phyloP scores from a whole-genome alignment of 2,888 invertebrate species.

The Noctuana brunneofusca region DNA sequence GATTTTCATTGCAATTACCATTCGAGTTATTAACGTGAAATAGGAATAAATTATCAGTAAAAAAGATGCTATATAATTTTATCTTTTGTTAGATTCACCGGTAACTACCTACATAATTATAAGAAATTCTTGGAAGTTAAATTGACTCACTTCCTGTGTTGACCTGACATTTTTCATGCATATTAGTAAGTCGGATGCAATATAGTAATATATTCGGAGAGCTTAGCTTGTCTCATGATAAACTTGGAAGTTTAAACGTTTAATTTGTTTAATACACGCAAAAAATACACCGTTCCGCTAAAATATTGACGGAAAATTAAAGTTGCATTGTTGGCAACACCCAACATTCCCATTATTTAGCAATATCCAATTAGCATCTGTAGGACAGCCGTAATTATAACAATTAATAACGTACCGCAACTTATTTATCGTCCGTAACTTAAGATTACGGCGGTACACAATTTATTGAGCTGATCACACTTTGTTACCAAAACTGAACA shows the following conservation, averaged over 20 bases:
- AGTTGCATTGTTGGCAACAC: constrained; percentile 20
- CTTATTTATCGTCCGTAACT: constrained; percentile 35
- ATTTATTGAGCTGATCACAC: constrained; percentile 32
- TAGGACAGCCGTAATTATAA: constrained; percentile 31
- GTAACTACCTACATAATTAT: no score
- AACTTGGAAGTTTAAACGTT: no score
- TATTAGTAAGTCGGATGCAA: no score
- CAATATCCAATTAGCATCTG: constrained; percentile 31
- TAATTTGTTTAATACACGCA: not conserved
- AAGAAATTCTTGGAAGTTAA: no score
- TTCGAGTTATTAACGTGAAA: no score
- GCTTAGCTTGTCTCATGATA: no score
- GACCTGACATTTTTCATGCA: no score
- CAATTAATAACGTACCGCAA: constrained; percentile 27
- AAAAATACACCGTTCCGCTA: not conserved
- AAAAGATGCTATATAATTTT: no score
- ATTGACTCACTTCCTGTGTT: no score
- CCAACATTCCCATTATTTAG: constrained; percentile 25
- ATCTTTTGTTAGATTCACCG: no score
- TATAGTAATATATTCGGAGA: no score
- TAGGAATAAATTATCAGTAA: no score
- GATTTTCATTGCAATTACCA: not conserved
- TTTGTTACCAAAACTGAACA: constrained; percentile 15
- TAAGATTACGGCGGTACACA: constrained; percentile 34
- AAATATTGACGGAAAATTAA: constrained; percentile 12